A percentile compares a stretch with the other conserved stretches of the same genome.
Evolutionary conservation across 2,888 invertebrate species (phyloP).

Genomic region (Boloria selene): DNA sequence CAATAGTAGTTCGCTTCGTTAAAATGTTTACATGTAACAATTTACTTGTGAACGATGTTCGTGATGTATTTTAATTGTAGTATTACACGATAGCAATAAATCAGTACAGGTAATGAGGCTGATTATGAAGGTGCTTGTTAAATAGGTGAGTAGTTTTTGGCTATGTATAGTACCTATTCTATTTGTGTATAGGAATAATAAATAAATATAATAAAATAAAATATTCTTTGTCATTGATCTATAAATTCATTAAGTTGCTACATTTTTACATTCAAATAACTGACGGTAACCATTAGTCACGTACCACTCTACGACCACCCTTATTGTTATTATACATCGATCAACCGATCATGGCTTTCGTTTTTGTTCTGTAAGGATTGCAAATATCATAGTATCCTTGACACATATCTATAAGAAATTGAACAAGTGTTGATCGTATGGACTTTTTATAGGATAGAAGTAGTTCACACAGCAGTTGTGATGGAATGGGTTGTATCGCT

Average conservation of each 20-base stretch:
- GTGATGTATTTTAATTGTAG: conserved; percentile 16
- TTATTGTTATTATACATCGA: conserved; percentile 51
- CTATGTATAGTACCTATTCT: neutral
- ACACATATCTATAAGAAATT: conserved; percentile 47
- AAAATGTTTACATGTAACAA: neutral
- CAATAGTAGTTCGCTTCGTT: too few relatives aligned
- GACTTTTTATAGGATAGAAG: neutral
- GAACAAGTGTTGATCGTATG: neutral
- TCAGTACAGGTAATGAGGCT: neutral
- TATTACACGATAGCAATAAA: neutral
- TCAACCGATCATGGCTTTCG: conserved; percentile 17
- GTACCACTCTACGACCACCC: conserved; percentile 55
- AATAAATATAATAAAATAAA: neutral
- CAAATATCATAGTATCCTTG: conserved; percentile 54
- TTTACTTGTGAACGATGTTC: conserved; percentile 11
- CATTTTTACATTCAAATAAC: too few relatives aligned
- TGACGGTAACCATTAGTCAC: conserved; percentile 5
- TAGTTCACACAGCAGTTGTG: conserved; percentile 12
- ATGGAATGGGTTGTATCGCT: conserved; percentile 68
- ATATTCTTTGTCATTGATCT: too few relatives aligned
- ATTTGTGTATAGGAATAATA: too few relatives aligned
- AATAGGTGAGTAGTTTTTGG: neutral
- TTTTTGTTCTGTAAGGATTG: conserved; percentile 23
- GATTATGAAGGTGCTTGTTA: neutral
- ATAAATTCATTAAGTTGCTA: too few relatives aligned